phyloP scores from a whole-genome alignment of 53 echinoderm and acorn worm genomes.

The Temnopleurus reevesii region DNA sequence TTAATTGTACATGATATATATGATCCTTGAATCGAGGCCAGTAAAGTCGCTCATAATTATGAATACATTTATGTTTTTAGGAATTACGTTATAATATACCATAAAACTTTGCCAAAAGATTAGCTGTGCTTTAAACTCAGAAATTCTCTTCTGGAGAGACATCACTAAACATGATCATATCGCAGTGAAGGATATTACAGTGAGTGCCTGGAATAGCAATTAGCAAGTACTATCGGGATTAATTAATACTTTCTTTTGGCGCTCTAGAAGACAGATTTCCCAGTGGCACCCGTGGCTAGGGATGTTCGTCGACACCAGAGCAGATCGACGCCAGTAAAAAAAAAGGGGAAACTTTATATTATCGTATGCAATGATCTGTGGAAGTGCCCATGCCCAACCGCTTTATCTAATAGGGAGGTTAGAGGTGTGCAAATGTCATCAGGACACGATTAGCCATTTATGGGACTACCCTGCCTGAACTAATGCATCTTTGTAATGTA shows the following conservation, averaged over 20 bases:
- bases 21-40: too few relatives aligned
- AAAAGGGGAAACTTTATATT: slow-evolving; percentile 40
- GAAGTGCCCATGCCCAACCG: slow-evolving; percentile 32
- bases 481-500: not conserved
- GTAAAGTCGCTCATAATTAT: too few relatives aligned
- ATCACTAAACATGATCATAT: not conserved
- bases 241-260: slow-evolving; percentile 44
- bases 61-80: too few relatives aligned
- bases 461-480: slow-evolving; percentile 10
- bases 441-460: slow-evolving; percentile 34
- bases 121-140: not conserved
- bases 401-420: slow-evolving; percentile 41
- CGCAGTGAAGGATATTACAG: not conserved
- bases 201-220: slow-evolving; percentile 35
- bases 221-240: slow-evolving; percentile 47
- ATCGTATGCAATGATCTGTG: slow-evolving; percentile 50
- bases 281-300: slow-evolving; percentile 9
- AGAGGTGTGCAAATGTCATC: slow-evolving; percentile 49
- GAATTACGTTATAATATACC: too few relatives aligned
- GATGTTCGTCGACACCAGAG: not conserved
- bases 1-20: too few relatives aligned
- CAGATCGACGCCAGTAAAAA: not conserved
- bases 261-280: slow-evolving; percentile 16
- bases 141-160: not conserved
- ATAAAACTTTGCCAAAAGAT: too few relatives aligned